A percentile compares a stretch with the other conserved stretches of the same genome.
phyloP scores from a whole-genome alignment of 1,140 invertebrate genomes.

The Frieseomelitta varia region DNA sequence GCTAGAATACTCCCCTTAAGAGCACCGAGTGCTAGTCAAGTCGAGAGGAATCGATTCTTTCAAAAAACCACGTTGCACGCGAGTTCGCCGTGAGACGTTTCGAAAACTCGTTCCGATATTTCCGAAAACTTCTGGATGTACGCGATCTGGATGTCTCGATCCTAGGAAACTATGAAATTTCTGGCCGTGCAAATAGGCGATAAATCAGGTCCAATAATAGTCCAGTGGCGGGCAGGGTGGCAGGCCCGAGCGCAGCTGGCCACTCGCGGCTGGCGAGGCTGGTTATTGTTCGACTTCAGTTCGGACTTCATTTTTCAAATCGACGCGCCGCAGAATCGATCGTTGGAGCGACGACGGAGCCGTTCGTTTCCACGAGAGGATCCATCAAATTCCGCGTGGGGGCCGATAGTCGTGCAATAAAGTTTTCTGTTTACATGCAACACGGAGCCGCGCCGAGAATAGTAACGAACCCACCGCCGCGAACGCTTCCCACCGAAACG shows the following conservation, averaged over 20 bases:
- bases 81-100: no score
- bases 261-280: slow-evolving; percentile 21
- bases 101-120: neutral
- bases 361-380: slow-evolving; percentile 21
- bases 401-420: slow-evolving; percentile 33
- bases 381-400: slow-evolving; percentile 49
- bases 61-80: no score
- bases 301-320: slow-evolving; percentile 48
- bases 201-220: slow-evolving; percentile 61
- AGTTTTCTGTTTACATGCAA: slow-evolving; percentile 46
- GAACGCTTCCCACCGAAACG: neutral
- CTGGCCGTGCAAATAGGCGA: slow-evolving; percentile 44
- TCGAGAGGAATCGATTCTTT: no score
- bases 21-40: no score
- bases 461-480: slow-evolving; percentile 11
- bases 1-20: no score
- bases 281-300: slow-evolving; percentile 44
- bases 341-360: slow-evolving; percentile 30
- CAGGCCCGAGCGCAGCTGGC: slow-evolving; percentile 1
- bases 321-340: slow-evolving; percentile 40
- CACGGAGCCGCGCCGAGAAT: slow-evolving; percentile 24
- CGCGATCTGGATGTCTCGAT: neutral
- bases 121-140: neutral
- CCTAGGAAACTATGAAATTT: slow-evolving; percentile 56
- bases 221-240: neutral